Evolutionary conservation across 23 tunicate species (phyloP).

Genomic region (Trididemnum clinides): DNA sequence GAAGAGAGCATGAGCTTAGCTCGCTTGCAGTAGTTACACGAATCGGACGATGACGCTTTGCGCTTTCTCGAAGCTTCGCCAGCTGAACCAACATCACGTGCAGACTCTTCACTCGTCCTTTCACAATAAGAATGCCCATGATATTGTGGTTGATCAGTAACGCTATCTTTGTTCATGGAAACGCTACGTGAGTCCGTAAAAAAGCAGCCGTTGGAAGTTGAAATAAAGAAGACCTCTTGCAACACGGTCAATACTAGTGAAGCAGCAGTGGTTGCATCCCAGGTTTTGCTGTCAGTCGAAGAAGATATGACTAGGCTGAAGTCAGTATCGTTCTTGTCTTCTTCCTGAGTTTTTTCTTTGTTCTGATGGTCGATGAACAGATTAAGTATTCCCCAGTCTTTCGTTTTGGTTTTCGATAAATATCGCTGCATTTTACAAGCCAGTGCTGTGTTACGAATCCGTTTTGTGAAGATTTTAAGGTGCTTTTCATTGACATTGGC

Average conservation of each 20-base stretch:
- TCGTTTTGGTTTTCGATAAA: neutral
- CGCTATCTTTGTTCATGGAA: no score
- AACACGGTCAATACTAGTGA: constrained; percentile 43
- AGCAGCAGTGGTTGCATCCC: neutral
- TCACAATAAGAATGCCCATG: neutral
- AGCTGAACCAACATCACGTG: neutral
- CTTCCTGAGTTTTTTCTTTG: neutral
- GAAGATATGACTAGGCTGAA: neutral
- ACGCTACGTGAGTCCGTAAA: neutral
- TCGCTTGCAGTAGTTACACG: constrained; percentile 36
- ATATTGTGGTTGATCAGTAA: neutral
- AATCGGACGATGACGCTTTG: constrained; percentile 15
- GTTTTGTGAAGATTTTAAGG: constrained; percentile 44
- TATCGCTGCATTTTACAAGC: constrained; percentile 57
- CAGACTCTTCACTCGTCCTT: neutral
- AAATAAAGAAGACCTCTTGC: constrained; percentile 47
- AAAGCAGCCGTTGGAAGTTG: neutral
- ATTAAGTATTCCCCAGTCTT: constrained; percentile 65
- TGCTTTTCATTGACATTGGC: constrained; percentile 81
- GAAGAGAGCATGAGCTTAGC: constrained; percentile 44
- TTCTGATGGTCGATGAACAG: constrained; percentile 79
- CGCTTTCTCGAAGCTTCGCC: neutral
- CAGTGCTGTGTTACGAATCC: constrained; percentile 60
- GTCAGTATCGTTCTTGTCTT: neutral
- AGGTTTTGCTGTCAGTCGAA: neutral